These are phyloP conservation scores for Sapajus apella DNA, from an alignment of 2,113 vertebrate genomes.

Conservation along the genomic window DNA sequence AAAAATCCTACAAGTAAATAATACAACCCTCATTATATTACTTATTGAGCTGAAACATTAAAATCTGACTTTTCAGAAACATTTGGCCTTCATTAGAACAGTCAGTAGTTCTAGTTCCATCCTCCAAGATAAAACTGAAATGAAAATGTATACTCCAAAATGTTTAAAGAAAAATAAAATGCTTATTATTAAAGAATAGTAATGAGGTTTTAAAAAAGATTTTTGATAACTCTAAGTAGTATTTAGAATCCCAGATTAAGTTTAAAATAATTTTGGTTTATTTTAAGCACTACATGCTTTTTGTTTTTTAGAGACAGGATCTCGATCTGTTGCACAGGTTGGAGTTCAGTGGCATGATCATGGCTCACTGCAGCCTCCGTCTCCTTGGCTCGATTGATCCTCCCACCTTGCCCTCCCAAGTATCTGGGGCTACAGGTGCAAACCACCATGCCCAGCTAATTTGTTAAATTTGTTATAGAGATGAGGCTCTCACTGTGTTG, in stretches of 20 bases:
- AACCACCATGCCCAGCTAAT: too few species aligned
- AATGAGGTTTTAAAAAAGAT: background rate
- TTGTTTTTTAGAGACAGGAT: too few species aligned
- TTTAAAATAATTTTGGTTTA: slow-evolving; percentile 27
- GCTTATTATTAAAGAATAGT: background rate
- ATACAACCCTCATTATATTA: background rate
- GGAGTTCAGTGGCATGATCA: too few species aligned
- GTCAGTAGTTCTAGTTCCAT: background rate
- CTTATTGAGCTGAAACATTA: background rate
- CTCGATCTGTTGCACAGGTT: too few species aligned
- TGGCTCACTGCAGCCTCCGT: too few species aligned
- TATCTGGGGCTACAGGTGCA: too few species aligned
- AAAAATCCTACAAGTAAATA: background rate
- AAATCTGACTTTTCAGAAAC: background rate
- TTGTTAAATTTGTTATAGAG: too few species aligned
- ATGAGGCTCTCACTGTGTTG: too few species aligned
- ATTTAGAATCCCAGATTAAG: background rate
- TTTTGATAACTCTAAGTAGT: background rate
- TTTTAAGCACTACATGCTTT: background rate
- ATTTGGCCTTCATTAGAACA: background rate
- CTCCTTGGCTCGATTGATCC: too few species aligned
- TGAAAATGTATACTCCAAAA: background rate
- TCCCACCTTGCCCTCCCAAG: too few species aligned
- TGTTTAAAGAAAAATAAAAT: background rate
- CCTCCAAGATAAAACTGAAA: background rate